Evolutionary conservation across 2,888 invertebrate species (phyloP), one percentile per base, ranked within the genome.

Genomic region (Ptilodon capucinus): DNA sequence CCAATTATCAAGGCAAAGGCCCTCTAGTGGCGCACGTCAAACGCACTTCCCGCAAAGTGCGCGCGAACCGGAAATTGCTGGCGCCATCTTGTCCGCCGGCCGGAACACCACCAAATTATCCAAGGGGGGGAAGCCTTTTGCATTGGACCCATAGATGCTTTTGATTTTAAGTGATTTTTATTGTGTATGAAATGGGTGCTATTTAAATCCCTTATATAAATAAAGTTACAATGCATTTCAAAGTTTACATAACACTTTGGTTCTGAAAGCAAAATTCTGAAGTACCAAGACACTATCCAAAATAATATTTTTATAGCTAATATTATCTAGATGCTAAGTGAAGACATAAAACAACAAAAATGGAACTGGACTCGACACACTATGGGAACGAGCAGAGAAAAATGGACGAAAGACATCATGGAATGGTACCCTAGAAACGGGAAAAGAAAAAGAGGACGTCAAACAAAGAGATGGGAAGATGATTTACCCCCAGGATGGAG

Each of bases 21-120:
- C 44, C 19, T 44, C 25, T 25, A 40, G 40, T 40, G 40, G 25
- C 23, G 23, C 9, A 41, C 53, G 84, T 84, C 84, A 83, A 69
- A 76, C 71, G 76, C 84, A 84, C 68, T 58, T 68, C 53, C 46
- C 53, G 63, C 62, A 60, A 71, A 76, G 77, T 68, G 70, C 61
- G 57, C 56, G 62, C 61, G 32, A 30, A 58, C 57, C 71, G 81
- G 84, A 84, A 84, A 84, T 84, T 83, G 79, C 80, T 63, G 64
- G 63, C 75, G 75, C 78, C 79, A 74, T 74, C 76, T 76, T 73
- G 69, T 43, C 63, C 56, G 61, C 56, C 60, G 71, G 67, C 81
- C 82, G 81, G 80, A 79, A 77, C 70, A 67, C 66, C 46, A 58
- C 73, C 74, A 74, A 80, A 81, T 81, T 78, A 77, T 75, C 65